These are phyloP conservation scores for Telmatherina bonti DNA, from an alignment of 2,797 vertebrate genomes.

Conservation along the genomic window DNA sequence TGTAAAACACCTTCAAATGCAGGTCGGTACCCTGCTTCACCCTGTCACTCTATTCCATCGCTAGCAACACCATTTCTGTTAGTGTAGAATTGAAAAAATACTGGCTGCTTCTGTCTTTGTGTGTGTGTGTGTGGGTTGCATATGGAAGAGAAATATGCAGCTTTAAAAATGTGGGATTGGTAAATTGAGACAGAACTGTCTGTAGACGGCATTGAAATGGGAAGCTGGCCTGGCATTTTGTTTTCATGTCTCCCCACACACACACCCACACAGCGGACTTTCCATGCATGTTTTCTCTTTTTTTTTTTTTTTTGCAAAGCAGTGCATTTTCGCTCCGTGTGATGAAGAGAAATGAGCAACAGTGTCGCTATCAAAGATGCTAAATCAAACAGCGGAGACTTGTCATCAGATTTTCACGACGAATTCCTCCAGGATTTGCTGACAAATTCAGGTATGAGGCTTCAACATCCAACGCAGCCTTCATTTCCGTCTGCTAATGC, in stretches of 20 bases:
- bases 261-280: conserved; percentile 5
- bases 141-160: conserved; percentile 40
- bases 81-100: conserved; percentile 1
- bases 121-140: not conserved
- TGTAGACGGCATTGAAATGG: conserved; percentile 39
- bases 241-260: conserved; percentile 26
- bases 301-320: conserved; percentile 30
- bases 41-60: conserved; percentile 21
- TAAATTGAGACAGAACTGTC: conserved; percentile 43
- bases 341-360: conserved; percentile 49
- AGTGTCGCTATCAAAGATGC: conserved; percentile 53
- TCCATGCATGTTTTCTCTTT: conserved; percentile 37
- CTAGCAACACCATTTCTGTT: conserved; percentile 18
- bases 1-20: conserved; percentile 67
- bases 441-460: conserved; percentile 37
- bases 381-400: conserved; percentile 37
- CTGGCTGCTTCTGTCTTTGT: conserved; percentile 15
- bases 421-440: conserved; percentile 44
- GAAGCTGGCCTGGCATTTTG: conserved; percentile 46
- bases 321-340: conserved; percentile 29
- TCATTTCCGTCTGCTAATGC: conserved; percentile 38
- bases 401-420: conserved; percentile 37
- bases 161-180: conserved; percentile 24
- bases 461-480: conserved; percentile 46
- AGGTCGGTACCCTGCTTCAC: conserved; percentile 63